Base-by-base conservation (phyloP, 2,113 vertebrate species). In the Nanorana parkeri region DNA sequence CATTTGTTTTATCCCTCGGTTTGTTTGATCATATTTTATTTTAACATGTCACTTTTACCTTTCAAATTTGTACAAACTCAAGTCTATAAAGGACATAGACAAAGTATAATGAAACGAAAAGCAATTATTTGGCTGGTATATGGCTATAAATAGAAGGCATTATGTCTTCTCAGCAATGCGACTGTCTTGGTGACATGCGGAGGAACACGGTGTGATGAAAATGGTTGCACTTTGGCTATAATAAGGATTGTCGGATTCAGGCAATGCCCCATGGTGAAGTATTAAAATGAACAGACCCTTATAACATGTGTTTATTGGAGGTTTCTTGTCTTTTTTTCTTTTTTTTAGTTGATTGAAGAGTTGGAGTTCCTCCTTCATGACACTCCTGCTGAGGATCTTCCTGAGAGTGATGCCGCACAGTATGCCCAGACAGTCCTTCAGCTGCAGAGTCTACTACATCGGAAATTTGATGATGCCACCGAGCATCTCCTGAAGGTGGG, bases 401-500 rank as follows among this genome's bases (percentile, higher is more conserved):
- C 82, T 63, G 54, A 84, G 1, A 36, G 81, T 5, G 85, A 88
- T 3, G 61, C 64, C 13, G 16, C 36, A 0, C 92, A 89, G 68
- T 92, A 96, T 86, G 91, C 88, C 68, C 90, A 92, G 36, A 88
- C 90, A 1, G 87, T 97, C 77, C 68, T 87, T 20, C 85, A 88
- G 1, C 47, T 99, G 58, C 93, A 94, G 85, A 85, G 84, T 24
- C 86, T 97, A 3, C 93, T 97, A 84, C 89, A 91, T 1, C 69
- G 36, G 4, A 99, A 97, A 85, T 93, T 93, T 64, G 84, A 88
- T 3, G 80, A 73, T 5, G 92, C 90, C 54, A 94, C 94, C 0
- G 93, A 95, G 78, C 87, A 93, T 20, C 89, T 98, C 17, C 93
- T 98, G 11, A 95, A 94, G 90, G 97, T 97, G 87, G 81, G 87